Base-by-base conservation (phyloP, 1,140 invertebrate genomes). In the Hyles euphorbiae region DNA sequence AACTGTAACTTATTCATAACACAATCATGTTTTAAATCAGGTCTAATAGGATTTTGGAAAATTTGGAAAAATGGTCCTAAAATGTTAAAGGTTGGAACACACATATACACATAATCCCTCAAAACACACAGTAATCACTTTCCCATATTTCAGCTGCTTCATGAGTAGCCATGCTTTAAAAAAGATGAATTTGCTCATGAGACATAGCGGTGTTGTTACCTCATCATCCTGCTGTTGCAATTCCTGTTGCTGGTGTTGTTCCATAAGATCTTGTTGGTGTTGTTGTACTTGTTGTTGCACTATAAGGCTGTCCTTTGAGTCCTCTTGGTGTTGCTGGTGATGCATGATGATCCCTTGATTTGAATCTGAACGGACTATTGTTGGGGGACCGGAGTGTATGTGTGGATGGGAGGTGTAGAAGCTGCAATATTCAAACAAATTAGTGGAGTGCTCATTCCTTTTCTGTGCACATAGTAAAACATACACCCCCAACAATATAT, bases 361-460 rank as follows among this genome's bases (percentile, higher is more conserved):
- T 78, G 81, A 91, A 76, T 74, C 91, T 78, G 78, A 78, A 58
- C 88, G 83, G 61, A 87, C 64, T 70, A 88, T 87, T 65, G 83
- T 76, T 36, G 87, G 78, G 74, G 83, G 81, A 49, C 84, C 87
- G 50, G 79, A 71, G 72, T 88, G 87, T 55, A 89, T 68, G 59
- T 90, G 89, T 48, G 82, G 78, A 68, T 87, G 87, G 55, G 83
- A 74, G 60, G 88, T 79, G 79, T 90, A 90, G 69, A 90, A 90
- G 74, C 88, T 90, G 75, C 10, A 80, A 83, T 40, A 62, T 32
- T 56, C 34, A 60, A 44, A 54, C 40, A 11, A 22, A 8, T 54
- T 7, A 22, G 2, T 40, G 36, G 4, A 8, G 5, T 40, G 36
- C 8, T 40, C 5, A 8, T 40, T 40, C 8, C 4, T 40, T 5